These are phyloP conservation scores for Sus cebifrons DNA, from an alignment of 2,797 vertebrate genomes.

Conservation along the genomic window DNA sequence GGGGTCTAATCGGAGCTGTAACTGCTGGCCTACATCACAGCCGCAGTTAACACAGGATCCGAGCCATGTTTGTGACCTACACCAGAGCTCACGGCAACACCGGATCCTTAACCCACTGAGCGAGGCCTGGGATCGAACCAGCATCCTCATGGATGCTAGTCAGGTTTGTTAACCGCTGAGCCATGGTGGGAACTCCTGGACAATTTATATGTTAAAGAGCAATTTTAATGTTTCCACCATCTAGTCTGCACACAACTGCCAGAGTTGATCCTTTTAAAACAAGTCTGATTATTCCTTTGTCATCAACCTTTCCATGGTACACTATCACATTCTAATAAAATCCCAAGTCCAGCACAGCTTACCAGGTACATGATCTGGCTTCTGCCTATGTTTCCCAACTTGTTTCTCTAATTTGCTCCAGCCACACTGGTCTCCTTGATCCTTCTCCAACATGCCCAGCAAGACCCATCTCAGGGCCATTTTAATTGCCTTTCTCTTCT, in stretches of 20 bases:
- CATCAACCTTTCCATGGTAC: neutral
- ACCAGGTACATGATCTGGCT: neutral
- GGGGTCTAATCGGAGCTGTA: too few relatives aligned
- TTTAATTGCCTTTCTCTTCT: constrained; percentile 29
- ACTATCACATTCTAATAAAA: neutral
- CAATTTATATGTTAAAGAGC: neutral
- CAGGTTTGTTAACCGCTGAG: too few relatives aligned
- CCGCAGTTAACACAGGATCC: too few relatives aligned
- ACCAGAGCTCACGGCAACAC: too few relatives aligned
- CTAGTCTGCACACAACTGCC: constrained; percentile 10
- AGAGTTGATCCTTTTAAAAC: constrained; percentile 15
- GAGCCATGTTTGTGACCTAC: too few relatives aligned
- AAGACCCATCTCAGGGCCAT: neutral
- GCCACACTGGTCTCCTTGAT: neutral
- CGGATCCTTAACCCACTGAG: too few relatives aligned
- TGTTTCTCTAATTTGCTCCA: neutral
- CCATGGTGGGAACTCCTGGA: too few relatives aligned
- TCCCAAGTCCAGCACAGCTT: constrained; percentile 19
- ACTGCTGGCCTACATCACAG: too few relatives aligned
- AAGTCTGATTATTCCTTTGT: constrained; percentile 17
- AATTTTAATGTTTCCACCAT: neutral
- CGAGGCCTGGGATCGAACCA: too few relatives aligned
- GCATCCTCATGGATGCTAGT: too few relatives aligned
- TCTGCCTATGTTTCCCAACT: neutral
- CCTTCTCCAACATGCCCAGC: constrained; percentile 6